A percentile compares a stretch with the other conserved stretches of the same genome.
phyloP scores from a whole-genome alignment of 2,888 invertebrate genomes.

The Dexiosoma caninum region DNA sequence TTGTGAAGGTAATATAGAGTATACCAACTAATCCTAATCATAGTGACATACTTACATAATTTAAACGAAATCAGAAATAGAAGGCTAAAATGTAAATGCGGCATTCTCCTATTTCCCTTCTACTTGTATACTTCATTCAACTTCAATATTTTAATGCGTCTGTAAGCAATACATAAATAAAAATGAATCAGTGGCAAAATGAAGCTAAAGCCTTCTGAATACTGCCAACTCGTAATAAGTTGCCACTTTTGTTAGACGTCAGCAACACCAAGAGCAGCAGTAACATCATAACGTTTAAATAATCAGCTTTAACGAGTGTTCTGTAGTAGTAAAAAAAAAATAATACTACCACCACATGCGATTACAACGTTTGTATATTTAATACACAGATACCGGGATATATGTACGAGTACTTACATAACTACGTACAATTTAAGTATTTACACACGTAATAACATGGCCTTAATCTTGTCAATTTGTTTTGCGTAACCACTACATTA shows the following conservation, averaged over 20 bases:
- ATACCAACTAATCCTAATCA: slow-evolving; percentile 11
- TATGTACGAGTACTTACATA: too few species aligned
- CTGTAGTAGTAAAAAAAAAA: not conserved
- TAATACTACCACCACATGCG: slow-evolving; percentile 1
- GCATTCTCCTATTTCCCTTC: too few species aligned
- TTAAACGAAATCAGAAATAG: not conserved
- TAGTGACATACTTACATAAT: slow-evolving; percentile 38
- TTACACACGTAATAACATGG: slow-evolving; percentile 5
- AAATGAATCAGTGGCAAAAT: slow-evolving; percentile 26
- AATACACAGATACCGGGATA: too few species aligned
- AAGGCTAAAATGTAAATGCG: not conserved
- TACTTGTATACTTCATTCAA: too few species aligned
- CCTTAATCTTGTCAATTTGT: slow-evolving; percentile 53
- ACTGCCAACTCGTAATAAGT: not conserved
- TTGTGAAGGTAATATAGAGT: slow-evolving; percentile 79
- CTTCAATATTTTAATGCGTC: not conserved
- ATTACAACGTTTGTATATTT: not conserved
- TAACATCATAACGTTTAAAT: slow-evolving; percentile 13
- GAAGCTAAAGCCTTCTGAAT: not conserved
- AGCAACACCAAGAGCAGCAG: not conserved
- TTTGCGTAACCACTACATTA: slow-evolving; percentile 17
- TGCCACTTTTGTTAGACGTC: not conserved
- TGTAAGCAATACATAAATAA: slow-evolving; percentile 12
- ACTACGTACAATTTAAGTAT: not conserved
- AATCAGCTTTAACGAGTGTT: slow-evolving; percentile 38